These are phyloP conservation scores for Nomada fucata DNA, from an alignment of 2,888 invertebrate genomes.

Conservation along the genomic window DNA sequence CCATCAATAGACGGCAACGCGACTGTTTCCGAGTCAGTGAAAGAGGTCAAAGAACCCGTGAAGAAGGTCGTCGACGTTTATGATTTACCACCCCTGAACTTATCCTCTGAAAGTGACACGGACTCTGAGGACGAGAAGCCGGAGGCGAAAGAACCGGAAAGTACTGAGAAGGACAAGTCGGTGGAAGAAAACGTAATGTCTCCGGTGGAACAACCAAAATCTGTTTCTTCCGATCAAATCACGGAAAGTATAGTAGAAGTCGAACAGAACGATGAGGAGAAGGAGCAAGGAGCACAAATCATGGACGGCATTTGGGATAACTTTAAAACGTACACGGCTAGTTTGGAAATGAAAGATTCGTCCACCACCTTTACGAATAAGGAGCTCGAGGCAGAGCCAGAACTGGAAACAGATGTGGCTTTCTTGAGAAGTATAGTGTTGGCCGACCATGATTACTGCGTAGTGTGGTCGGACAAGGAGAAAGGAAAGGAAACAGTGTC, in stretches of 20 bases:
- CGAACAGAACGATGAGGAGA: slow-evolving; percentile 82
- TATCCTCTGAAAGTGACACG: slow-evolving; percentile 92
- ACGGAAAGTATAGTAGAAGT: slow-evolving; percentile 71
- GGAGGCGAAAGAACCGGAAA: slow-evolving; percentile 51
- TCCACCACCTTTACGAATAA: slow-evolving; percentile 46
- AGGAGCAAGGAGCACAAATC: slow-evolving; percentile 86
- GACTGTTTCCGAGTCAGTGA: slow-evolving; percentile 50
- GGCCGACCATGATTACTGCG: slow-evolving; percentile 90
- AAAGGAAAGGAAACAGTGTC: slow-evolving; percentile 42
- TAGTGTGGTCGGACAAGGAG: slow-evolving; percentile 80
- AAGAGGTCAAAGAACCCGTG: slow-evolving; percentile 69
- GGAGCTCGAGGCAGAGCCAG: slow-evolving; percentile 68
- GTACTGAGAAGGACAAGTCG: slow-evolving; percentile 73
- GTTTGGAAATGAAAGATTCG: slow-evolving; percentile 85
- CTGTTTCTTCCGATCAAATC: slow-evolving; percentile 50
- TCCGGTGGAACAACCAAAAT: slow-evolving; percentile 73
- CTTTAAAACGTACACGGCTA: slow-evolving; percentile 90
- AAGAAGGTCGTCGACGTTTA: slow-evolving; percentile 87
- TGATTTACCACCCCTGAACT: slow-evolving; percentile 92
- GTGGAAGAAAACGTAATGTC: slow-evolving; percentile 51
- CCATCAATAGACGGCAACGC: slow-evolving; percentile 14
- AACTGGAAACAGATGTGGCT: slow-evolving; percentile 68
- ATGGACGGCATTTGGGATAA: slow-evolving; percentile 91
- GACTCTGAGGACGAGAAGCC: slow-evolving; percentile 86
- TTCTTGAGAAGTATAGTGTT: slow-evolving; percentile 81